These are phyloP conservation scores for Helobdella robusta DNA, from an alignment of 2,888 invertebrate genomes.

Conservation along the genomic window DNA sequence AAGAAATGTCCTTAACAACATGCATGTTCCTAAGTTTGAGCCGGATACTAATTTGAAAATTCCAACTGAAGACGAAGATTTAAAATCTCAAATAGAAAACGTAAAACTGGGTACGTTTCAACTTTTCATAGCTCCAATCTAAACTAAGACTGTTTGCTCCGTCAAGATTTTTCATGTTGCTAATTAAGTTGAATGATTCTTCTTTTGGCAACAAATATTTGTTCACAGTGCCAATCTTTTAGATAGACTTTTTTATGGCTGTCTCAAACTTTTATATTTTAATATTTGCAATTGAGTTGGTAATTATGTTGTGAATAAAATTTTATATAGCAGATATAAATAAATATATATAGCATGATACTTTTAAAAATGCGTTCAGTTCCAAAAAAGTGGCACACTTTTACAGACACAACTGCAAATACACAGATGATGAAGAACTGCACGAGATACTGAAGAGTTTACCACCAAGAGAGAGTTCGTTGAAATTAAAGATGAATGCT, in stretches of 20 bases:
- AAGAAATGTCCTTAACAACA: conserved; percentile 55
- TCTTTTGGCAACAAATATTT: not conserved
- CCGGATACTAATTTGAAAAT: conserved; percentile 90
- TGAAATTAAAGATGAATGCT: conserved; percentile 53
- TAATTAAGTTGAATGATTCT: not conserved
- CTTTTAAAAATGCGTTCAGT: not conserved
- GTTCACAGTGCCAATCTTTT: too few species aligned
- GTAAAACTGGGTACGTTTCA: not conserved
- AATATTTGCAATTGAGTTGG: too few species aligned
- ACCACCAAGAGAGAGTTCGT: conserved; percentile 37
- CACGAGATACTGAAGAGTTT: conserved; percentile 32
- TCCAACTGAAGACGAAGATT: conserved; percentile 90
- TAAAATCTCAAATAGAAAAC: conserved; percentile 43
- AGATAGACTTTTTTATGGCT: not conserved
- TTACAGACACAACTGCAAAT: too few species aligned
- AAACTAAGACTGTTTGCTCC: not conserved
- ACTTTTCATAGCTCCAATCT: too few species aligned
- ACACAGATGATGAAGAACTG: conserved; percentile 18
- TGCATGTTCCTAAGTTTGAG: conserved; percentile 74
- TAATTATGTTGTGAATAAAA: not conserved
- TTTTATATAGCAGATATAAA: not conserved
- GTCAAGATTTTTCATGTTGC: not conserved
- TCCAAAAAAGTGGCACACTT: not conserved
- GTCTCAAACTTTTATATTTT: too few species aligned
- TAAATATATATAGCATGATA: not conserved